phyloP scores from a whole-genome alignment of 2,113 vertebrate genomes.

The Gallinago undulata region DNA sequence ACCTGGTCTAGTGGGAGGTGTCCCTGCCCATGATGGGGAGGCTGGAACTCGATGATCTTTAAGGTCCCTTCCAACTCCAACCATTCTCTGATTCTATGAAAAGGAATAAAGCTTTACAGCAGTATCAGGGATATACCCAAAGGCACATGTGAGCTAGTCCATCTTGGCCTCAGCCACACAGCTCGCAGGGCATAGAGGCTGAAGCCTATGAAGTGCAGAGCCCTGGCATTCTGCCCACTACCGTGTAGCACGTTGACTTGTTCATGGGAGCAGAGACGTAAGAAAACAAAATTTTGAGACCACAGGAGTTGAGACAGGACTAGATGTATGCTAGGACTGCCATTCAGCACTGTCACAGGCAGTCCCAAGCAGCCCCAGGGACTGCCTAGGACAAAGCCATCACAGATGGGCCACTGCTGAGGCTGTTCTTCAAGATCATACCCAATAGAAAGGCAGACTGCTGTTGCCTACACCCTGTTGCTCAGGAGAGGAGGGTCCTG shows the following conservation, averaged over 20 bases:
- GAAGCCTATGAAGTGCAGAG: not conserved
- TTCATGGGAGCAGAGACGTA: not conserved
- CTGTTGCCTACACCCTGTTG: not conserved
- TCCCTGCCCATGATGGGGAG: too few species aligned
- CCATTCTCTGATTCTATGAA: not conserved
- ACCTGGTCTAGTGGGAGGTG: too few species aligned
- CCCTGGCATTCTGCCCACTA: not conserved
- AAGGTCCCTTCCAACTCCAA: too few species aligned
- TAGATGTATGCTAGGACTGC: not conserved
- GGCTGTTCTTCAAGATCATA: not conserved
- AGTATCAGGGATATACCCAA: not conserved
- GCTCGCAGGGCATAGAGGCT: accelerated
- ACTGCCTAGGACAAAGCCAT: not conserved
- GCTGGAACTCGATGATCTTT: too few species aligned
- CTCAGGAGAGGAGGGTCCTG: not conserved
- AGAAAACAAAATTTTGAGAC: not conserved
- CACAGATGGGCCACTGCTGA: not conserved
- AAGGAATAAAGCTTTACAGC: not conserved
- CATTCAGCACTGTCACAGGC: not conserved
- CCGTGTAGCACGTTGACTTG: not conserved
- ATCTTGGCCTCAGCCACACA: not conserved
- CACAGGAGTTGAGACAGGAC: not conserved
- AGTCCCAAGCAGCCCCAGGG: not conserved
- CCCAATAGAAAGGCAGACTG: not conserved
- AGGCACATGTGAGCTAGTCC: not conserved